Conservation (phyloP, 2,797 vertebrate genomes). For the Chaetodon trifasciatus region DNA sequence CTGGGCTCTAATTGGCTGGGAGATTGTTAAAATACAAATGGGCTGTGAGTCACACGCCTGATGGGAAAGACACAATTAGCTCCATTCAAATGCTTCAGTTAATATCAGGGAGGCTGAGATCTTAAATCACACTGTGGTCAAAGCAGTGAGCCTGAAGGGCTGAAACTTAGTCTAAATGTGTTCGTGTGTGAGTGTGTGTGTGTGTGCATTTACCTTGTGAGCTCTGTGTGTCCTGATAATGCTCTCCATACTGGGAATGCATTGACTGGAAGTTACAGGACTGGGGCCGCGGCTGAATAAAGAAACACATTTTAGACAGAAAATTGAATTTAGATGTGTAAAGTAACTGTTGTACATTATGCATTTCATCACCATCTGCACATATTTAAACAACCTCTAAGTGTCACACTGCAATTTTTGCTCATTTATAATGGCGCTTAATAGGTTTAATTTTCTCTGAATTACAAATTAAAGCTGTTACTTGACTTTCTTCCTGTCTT, state of each 20-base stretch:
- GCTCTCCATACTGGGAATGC: slow-evolving; percentile 93
- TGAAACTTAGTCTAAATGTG: slow-evolving; percentile 21
- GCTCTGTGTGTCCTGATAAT: slow-evolving; percentile 94
- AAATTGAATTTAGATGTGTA: not conserved
- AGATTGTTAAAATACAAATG: slow-evolving; percentile 70
- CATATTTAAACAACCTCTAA: not conserved
- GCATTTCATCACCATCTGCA: not conserved
- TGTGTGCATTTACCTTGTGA: slow-evolving; percentile 91
- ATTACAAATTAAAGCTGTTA: not conserved
- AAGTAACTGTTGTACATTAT: not conserved
- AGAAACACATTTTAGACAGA: slow-evolving; percentile 52
- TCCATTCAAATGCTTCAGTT: slow-evolving; percentile 58
- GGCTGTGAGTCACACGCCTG: slow-evolving; percentile 73
- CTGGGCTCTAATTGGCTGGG: slow-evolving; percentile 68
- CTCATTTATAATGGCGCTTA: not conserved
- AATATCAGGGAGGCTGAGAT: slow-evolving; percentile 43
- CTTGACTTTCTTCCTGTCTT: not conserved
- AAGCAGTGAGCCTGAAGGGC: slow-evolving; percentile 21
- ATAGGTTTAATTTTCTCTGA: not conserved
- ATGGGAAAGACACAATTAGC: slow-evolving; percentile 76
- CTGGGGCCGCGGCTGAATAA: slow-evolving; percentile 91
- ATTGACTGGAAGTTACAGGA: slow-evolving; percentile 93
- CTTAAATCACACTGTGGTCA: slow-evolving; percentile 51
- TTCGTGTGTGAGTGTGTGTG: slow-evolving; percentile 22
- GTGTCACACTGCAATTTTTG: slow-evolving; percentile 1